Evolutionary conservation across 2,888 invertebrate genomes (phyloP).

Genomic region (Diarsia mendica): DNA sequence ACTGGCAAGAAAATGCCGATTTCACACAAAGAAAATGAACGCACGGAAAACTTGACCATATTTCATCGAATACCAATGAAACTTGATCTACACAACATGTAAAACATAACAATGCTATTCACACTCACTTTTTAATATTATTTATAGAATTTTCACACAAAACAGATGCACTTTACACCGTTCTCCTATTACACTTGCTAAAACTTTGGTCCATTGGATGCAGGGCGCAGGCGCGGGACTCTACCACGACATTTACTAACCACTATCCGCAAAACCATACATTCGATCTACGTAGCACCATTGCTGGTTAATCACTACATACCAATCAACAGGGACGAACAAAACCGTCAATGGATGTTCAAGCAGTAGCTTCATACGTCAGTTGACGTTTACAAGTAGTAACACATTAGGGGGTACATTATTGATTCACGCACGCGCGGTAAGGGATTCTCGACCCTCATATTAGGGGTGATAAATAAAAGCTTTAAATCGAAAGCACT

Average conservation of each 20-base stretch:
- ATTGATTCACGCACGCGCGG: conserved; percentile 89
- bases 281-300: conserved; percentile 56
- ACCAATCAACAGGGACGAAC: background rate
- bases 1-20: conserved; percentile 3
- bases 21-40: conserved; percentile 53
- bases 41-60: conserved; percentile 10
- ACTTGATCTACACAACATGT: conserved; percentile 13
- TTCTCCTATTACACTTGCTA: conserved; percentile 84
- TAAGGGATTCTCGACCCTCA: conserved; percentile 75
- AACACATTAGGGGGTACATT: conserved; percentile 71
- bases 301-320: conserved; percentile 59
- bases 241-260: conserved; percentile 73
- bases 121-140: conserved; percentile 80
- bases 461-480: conserved; percentile 71
- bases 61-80: conserved; percentile 9
- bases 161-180: conserved; percentile 83
- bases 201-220: conserved; percentile 82
- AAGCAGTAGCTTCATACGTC: background rate
- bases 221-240: conserved; percentile 84
- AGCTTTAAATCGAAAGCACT: conserved; percentile 58
- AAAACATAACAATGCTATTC: conserved; percentile 43
- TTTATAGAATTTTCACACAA: conserved; percentile 76
- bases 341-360: conserved; percentile 69
- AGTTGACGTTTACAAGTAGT: conserved; percentile 31
- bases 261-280: conserved; percentile 17